Percentiles rank a stretch among this genome's conserved stretches.
These are phyloP conservation scores for Eupsilia transversa DNA, from an alignment of 2,888 invertebrate genomes.

Conservation along the genomic window DNA sequence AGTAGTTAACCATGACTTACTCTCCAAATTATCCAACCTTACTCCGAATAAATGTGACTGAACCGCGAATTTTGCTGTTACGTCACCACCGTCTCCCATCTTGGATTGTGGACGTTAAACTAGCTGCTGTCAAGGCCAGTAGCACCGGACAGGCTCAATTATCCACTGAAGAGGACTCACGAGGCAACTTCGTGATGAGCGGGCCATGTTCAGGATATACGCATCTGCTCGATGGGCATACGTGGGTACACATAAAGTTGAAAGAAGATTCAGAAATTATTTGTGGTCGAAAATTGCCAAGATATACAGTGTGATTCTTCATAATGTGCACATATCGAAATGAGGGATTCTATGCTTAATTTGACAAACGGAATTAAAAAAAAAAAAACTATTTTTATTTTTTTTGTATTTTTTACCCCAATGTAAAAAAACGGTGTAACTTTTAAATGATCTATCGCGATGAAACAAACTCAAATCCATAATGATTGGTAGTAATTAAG, in stretches of 20 bases:
- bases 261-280: neutral
- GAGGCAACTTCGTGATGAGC: conserved; percentile 47
- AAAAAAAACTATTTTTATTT: no score
- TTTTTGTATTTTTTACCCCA: no score
- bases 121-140: conserved; percentile 72
- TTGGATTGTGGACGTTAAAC: conserved; percentile 57
- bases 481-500: no score
- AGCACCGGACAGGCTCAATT: conserved; percentile 75
- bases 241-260: neutral
- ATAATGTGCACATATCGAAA: no score
- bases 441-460: no score
- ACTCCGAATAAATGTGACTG: conserved; percentile 40
- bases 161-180: conserved; percentile 71
- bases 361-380: no score
- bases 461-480: no score
- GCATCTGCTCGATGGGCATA: conserved; percentile 3
- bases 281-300: no score
- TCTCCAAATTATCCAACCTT: conserved; percentile 41
- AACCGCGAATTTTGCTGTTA: conserved; percentile 51
- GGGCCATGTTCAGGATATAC: conserved; percentile 48
- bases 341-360: no score
- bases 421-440: no score
- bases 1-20: conserved; percentile 60
- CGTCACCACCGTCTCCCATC: conserved; percentile 58
- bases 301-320: no score